Conservation (phyloP, 2,113 vertebrate species). For the Bubo scandiacus region DNA sequence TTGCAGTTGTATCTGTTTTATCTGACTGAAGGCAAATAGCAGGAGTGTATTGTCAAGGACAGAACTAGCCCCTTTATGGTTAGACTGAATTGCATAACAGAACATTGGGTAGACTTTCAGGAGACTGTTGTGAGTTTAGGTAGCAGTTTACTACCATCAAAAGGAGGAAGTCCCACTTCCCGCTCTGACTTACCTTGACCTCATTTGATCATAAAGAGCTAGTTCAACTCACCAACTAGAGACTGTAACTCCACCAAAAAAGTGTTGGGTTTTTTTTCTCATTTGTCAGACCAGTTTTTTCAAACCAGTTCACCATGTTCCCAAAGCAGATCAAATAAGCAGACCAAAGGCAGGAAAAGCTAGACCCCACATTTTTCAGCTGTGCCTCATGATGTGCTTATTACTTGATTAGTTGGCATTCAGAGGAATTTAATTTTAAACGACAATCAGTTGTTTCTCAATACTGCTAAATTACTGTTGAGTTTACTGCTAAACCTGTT, state of each 20-base stretch:
- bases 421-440: neutral
- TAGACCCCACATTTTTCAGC: neutral
- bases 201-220: neutral
- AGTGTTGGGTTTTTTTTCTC: neutral
- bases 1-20: neutral
- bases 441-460: neutral
- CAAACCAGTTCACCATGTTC: neutral
- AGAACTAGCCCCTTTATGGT: neutral
- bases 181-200: neutral
- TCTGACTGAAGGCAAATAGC: neutral
- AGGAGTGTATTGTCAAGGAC: neutral
- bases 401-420: neutral
- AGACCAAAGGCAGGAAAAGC: neutral
- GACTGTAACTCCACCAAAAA: neutral
- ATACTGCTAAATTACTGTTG: neutral
- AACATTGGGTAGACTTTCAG: neutral
- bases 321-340: neutral
- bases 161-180: neutral
- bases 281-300: neutral
- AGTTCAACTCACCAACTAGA: neutral
- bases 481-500: conserved; percentile 3
- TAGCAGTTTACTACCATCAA: neutral
- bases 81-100: neutral
- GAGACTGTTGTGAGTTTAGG: neutral
- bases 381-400: neutral